Conservation (phyloP, 1,140 invertebrate genomes). For the Sarcophaga bullata region DNA sequence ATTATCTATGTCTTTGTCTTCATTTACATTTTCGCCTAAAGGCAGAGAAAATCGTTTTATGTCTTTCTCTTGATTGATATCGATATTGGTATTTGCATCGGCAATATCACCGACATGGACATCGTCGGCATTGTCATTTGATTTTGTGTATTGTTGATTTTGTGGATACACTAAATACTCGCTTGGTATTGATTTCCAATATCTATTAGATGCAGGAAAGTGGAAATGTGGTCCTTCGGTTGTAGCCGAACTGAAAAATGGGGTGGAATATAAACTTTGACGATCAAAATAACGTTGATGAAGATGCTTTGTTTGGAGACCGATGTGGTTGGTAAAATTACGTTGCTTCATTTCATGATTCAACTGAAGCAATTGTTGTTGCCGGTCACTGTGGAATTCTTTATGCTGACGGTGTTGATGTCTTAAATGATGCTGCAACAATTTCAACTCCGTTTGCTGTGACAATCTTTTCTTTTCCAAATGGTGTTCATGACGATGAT, state of each 20-base stretch:
- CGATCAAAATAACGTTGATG: slow-evolving; percentile 38
- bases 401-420: slow-evolving; percentile 31
- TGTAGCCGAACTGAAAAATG: not conserved
- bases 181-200: not conserved
- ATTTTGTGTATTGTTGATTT: no score
- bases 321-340: slow-evolving; percentile 10
- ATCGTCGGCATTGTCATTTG: not conserved
- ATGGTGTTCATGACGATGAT: slow-evolving; percentile 36
- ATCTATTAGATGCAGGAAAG: not conserved
- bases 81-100: not conserved
- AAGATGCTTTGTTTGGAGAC: not conserved
- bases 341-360: not conserved
- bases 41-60: slow-evolving; percentile 25
- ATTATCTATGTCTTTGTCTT: not conserved
- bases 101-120: not conserved
- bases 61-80: not conserved
- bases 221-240: slow-evolving; percentile 25
- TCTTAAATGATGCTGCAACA: slow-evolving; percentile 29
- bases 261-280: slow-evolving; percentile 25
- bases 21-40: slow-evolving; percentile 1
- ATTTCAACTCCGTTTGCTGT: not conserved
- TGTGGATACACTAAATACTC: not conserved
- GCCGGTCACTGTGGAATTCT: not conserved
- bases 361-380: slow-evolving; percentile 18
- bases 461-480: not conserved